Base-by-base conservation (phyloP, 2,797 vertebrate genomes). In the Odontamblyopus rebecca region DNA sequence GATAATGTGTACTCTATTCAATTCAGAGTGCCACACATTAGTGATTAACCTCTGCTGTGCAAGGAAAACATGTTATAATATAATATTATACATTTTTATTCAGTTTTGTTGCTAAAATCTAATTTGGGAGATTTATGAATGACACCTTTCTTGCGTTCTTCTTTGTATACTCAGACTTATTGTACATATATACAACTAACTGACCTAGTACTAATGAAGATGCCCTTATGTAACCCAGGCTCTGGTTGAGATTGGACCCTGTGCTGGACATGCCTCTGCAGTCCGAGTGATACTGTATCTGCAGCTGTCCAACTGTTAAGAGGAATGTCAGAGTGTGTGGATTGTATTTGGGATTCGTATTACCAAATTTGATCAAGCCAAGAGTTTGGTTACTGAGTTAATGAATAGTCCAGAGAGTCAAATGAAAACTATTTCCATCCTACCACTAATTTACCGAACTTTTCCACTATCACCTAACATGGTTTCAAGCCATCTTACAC, bases 341-440 rank as follows among this genome's bases (percentile, higher is more conserved):
- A 69, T 76, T 77, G 69, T 70, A 82, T 67, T 67, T 65, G 51
- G 69, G 75, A 86, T 84, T 80, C 76, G 70, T 69, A 48, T 83
- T 73, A 77, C 76, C 51, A 78, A 73, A 38, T 81, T 79, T 81
- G 78, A 85, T 81, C 76, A 64, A 78, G 70, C 50, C 16, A 54
- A 82, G 78, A 78, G 77, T 83, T 86, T 64, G 70, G 72, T 85
- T 86, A 78, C 82, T 59, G 71, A 74, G 75, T 74, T 76, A 76
- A 86, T 83, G 73, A 89, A 84, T 82, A 78, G 6, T 84, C 68
- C 65, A 83, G 54, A 29, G 64, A 74, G 75, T 88, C 44, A 81
- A 50, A 74, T 72, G 70, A 67, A 83, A 77, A 75, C 67, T 60
- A 82, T 57, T 78, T 83, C 79, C 64, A 74, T 61, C 50, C 48